Conservation (phyloP, 53 echinoderm and acorn worm species). For the Holothuria scabra region DNA sequence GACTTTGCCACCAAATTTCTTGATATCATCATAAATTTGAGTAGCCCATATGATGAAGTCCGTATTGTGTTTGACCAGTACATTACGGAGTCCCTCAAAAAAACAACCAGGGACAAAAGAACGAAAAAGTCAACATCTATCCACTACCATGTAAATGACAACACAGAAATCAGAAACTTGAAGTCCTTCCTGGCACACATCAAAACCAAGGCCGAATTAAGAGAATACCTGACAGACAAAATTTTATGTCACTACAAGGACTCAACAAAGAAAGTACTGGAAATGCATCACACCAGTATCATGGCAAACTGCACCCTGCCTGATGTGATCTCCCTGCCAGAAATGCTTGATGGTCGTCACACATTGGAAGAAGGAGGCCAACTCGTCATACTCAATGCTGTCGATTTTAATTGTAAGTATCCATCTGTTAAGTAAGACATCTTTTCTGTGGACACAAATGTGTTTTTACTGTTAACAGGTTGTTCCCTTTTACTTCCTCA, state of each 20-base stretch:
- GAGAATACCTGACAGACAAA: slow-evolving; percentile 3
- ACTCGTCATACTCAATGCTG: slow-evolving; percentile 35
- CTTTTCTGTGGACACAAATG: slow-evolving; percentile 44
- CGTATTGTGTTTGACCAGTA: slow-evolving; percentile 44
- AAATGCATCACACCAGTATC: slow-evolving; percentile 41
- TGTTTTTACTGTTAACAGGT: slow-evolving; percentile 21
- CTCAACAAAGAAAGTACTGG: slow-evolving; percentile 29
- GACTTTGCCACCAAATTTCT: slow-evolving; percentile 46
- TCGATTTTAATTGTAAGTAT: slow-evolving; percentile 14
- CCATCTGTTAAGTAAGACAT: slow-evolving; percentile 9
- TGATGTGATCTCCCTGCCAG: slow-evolving; percentile 8
- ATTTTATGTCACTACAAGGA: not conserved
- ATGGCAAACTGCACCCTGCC: slow-evolving; percentile 36
- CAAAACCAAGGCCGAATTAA: slow-evolving; percentile 28
- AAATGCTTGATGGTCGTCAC: slow-evolving; percentile 19
- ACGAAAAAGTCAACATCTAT: slow-evolving; percentile 25
- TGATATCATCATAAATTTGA: slow-evolving; percentile 19
- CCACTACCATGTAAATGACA: slow-evolving; percentile 51
- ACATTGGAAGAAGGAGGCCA: slow-evolving; percentile 44
- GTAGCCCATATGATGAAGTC: slow-evolving; percentile 47
- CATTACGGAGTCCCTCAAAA: slow-evolving; percentile 22
- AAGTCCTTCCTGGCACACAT: slow-evolving; percentile 49
- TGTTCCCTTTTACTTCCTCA: slow-evolving; percentile 14
- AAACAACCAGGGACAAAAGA: slow-evolving; percentile 22
- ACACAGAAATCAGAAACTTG: slow-evolving; percentile 44